Evolutionary conservation across 2,113 vertebrate genomes (phyloP), one percentile per base, ranked within the genome.

Genomic region (Regulus satrapa): DNA sequence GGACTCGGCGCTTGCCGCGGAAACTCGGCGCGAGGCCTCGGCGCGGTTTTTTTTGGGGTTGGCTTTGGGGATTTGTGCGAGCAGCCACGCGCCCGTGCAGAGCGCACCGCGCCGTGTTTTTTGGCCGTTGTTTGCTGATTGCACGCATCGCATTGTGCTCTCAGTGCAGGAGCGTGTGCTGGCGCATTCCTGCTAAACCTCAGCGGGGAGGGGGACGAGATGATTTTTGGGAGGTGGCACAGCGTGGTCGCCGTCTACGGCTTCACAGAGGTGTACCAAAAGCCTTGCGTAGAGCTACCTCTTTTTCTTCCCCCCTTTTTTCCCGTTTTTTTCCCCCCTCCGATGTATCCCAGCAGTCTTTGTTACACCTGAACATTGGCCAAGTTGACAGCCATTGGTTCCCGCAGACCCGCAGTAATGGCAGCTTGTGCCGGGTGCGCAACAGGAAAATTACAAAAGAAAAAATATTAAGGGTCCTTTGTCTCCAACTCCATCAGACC

Each of bases 331-430:
- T 56, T 78, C 92, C 86, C 90, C 94, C 34, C 89, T 92, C 87
- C 45, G 64, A 76, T 71, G 78, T 96, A 96, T 98, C 97, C 97
- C 98, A 95, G 97, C 97, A 98, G 98, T 88, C 97, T 97, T 95
- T 92, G 95, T 95, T 79, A 91, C 77, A 94, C 95, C 97, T 97
- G 97, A 97, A 97, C 56, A 67, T 85, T 73, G 91, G 96, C 96
- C 97, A 98, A 97, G 88, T 97, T 95, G 89, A 71, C 94, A 89
- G 96, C 96, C 96, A 97, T 97, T 97, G 98, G 97, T 94, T 96
- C 95, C 87, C 87, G 66, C 93, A 84, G 88, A 93, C 88, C 94
- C 29, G 71, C 95, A 91, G 96, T 94, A 89, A 97, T 98, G 98
- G 96, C 97, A 96, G 97, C 95, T 89, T 92, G 80, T 94, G 94